Evolutionary conservation across 2,888 invertebrate species (phyloP), one percentile per base, ranked within the genome.

Genomic region (Epicampocera succincta): DNA sequence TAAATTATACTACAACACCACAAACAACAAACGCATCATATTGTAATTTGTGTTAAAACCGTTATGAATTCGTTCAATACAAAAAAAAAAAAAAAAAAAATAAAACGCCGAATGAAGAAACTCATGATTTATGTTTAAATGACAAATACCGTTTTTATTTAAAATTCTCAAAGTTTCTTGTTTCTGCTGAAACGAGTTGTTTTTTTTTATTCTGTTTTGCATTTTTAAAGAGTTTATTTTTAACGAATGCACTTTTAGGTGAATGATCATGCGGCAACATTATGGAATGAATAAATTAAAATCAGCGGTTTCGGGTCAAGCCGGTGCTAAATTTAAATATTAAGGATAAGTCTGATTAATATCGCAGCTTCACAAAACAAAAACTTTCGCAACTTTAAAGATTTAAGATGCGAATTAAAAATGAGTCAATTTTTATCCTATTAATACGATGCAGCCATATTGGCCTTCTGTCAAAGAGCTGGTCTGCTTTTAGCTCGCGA

Each of bases 141-240:
- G 80, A 76, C 76, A 81, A 81, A 72, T 75, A 56, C 65, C 11
- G 44, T 81, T 72, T 72, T 65, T 72, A 72, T 75, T 66, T 19
- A 44, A 63, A 50, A 42, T 60, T 52, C 44, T 61, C 44, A 13
- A 21, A n/a, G 15, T 75, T 54, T 46, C 44, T 76, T 44, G 33
- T 33, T 66, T 66, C 48, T 5, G 15, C 2, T n/a, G 56, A 80
- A 80, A 69, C 69, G 63, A 56, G 79, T 58, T 63, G 56, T 63
- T 40, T 46, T 21, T 33, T 75, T 44, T 25, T 66, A 12, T 25
- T 38, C 40, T 12, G 46, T 50, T 44, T 46, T n/a, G 15, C 25
- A 40, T n/a, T 56, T 44, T 69, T 46, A 21, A 58, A n/a, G 46
- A 8, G 13, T 33, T 33, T 33, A 33, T 33, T 33, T 33, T 9